Evolutionary conservation across 2,888 invertebrate genomes (phyloP).

Genomic region (Aporophyla nigra): DNA sequence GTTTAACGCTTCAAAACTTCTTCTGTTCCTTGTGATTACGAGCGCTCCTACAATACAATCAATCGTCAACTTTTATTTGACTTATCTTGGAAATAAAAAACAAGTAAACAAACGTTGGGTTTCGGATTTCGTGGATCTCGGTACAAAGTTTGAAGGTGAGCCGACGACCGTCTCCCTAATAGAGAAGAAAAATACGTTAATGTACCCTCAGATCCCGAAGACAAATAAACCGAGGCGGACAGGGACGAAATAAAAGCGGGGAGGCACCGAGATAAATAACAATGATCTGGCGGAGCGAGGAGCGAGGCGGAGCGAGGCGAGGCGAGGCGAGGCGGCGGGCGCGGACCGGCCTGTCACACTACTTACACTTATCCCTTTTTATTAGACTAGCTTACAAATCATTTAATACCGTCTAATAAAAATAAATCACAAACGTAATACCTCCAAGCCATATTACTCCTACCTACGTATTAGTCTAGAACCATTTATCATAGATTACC

Average conservation of each 20-base stretch:
- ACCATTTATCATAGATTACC: constrained; percentile 62
- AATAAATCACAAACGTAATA: constrained; percentile 65
- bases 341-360: constrained; percentile 72
- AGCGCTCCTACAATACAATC: constrained; percentile 86
- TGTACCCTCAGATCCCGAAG: constrained; percentile 90
- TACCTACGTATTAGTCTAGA: constrained; percentile 52
- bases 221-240: constrained; percentile 89
- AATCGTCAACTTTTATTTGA: constrained; percentile 90
- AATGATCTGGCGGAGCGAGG: constrained; percentile 85
- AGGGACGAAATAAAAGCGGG: constrained; percentile 88
- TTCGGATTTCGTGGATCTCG: constrained; percentile 82
- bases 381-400: constrained; percentile 74
- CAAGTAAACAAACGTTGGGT: constrained; percentile 83
- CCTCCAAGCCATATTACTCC: constrained; percentile 51
- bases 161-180: constrained; percentile 88
- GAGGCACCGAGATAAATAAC: constrained; percentile 88
- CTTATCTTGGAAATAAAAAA: constrained; percentile 88
- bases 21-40: constrained; percentile 81
- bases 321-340: constrained; percentile 57
- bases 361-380: constrained; percentile 79
- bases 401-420: constrained; percentile 68
- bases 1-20: constrained; percentile 80
- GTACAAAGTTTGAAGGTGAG: constrained; percentile 88
- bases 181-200: constrained; percentile 91
- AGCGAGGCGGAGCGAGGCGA: constrained; percentile 70